These are phyloP conservation scores for Drosophila melanica DNA, from an alignment of 1,140 invertebrate genomes.

Conservation along the genomic window DNA sequence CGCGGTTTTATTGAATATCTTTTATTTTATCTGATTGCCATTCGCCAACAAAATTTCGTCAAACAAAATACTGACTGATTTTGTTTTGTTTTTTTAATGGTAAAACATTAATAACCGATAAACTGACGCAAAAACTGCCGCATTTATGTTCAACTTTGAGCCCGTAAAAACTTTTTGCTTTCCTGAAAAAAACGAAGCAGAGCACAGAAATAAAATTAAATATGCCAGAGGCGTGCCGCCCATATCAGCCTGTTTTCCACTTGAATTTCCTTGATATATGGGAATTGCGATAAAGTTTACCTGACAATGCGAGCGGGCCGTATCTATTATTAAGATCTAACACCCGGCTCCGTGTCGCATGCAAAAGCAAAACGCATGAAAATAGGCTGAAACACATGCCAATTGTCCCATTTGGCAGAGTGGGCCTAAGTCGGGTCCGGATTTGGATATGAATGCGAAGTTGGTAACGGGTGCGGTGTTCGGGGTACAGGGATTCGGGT, in stretches of 20 bases:
- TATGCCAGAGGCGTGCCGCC: conserved; percentile 28
- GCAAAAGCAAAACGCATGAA: conserved; percentile 31
- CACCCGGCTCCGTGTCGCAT: conserved; percentile 42
- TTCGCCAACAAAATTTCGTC: conserved; percentile 2
- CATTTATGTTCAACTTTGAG: conserved; percentile 36
- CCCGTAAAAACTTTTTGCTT: conserved; percentile 9
- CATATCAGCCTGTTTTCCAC: conserved; percentile 32
- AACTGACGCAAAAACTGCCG: conserved; percentile 55
- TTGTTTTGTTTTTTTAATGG: not conserved
- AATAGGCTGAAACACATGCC: conserved; percentile 71
- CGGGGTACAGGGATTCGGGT: not conserved
- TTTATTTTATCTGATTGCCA: not conserved
- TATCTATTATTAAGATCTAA: conserved; percentile 79
- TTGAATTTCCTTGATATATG: conserved; percentile 78
- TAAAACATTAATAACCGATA: conserved; percentile 67
- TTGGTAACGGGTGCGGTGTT: not conserved
- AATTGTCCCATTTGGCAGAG: conserved; percentile 58
- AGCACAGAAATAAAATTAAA: conserved; percentile 18
- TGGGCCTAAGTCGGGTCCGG: conserved; percentile 26
- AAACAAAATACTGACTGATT: conserved; percentile 40
- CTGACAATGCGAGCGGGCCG: conserved; percentile 61
- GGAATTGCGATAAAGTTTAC: conserved; percentile 65
- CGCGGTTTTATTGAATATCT: not conserved
- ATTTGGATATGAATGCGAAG: not conserved
- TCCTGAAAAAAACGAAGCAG: not conserved